These are phyloP conservation scores for Pseudochromis fuscus DNA, from an alignment of 2,797 vertebrate genomes.

Conservation along the genomic window DNA sequence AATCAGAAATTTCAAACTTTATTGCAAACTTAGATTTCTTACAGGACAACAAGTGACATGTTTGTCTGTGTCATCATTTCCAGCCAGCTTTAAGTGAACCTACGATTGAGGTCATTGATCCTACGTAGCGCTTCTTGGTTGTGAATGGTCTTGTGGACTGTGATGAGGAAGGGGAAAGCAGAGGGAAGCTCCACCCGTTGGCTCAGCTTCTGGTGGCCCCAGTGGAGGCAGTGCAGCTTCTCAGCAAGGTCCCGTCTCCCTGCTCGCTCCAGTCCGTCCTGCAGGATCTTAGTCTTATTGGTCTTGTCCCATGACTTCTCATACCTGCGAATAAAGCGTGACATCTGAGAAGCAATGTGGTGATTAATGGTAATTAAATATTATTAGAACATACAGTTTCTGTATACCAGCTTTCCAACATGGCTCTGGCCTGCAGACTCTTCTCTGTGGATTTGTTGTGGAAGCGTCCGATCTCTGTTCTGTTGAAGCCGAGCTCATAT, in stretches of 20 bases:
- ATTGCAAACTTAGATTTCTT: constrained; percentile 25
- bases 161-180: constrained; percentile 87
- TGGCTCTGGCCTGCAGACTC: constrained; percentile 82
- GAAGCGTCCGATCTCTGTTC: constrained; percentile 83
- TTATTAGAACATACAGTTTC: no score
- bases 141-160: constrained; percentile 84
- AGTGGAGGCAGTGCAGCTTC: constrained; percentile 82
- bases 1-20: neutral
- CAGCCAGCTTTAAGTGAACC: constrained; percentile 58
- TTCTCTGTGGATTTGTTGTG: constrained; percentile 81
- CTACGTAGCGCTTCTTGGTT: constrained; percentile 83
- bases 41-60: neutral
- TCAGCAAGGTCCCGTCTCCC: constrained; percentile 83
- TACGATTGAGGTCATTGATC: constrained; percentile 84
- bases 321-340: constrained; percentile 62
- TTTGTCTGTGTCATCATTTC: no score
- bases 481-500: constrained; percentile 85
- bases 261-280: constrained; percentile 80
- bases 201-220: constrained; percentile 86
- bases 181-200: constrained; percentile 84
- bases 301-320: constrained; percentile 79
- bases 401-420: constrained; percentile 89
- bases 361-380: no score
- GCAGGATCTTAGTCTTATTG: constrained; percentile 85
- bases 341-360: constrained; percentile 22